Percentiles rank a stretch among this genome's conserved stretches.
phyloP scores from a whole-genome alignment of 2,113 vertebrate genomes.

The Colossoma macropomum region DNA sequence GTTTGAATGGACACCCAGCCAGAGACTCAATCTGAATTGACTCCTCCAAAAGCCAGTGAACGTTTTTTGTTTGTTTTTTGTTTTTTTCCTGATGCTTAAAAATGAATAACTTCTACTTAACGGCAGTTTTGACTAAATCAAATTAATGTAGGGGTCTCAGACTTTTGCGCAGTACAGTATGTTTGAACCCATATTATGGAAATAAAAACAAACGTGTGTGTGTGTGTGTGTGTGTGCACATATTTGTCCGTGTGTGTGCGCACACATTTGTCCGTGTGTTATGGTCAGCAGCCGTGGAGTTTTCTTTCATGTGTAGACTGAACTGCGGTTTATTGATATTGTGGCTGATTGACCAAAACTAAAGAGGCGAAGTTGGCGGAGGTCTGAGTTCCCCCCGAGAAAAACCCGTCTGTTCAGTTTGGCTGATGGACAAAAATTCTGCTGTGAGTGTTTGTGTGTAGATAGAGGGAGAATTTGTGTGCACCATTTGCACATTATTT shows the following conservation, averaged over 20 bases:
- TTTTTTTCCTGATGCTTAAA: too few species aligned
- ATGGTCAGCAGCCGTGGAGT: too few species aligned
- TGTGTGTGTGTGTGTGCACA: background rate
- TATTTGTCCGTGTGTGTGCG: background rate
- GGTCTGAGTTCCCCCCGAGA: background rate
- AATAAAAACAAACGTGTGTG: too few species aligned
- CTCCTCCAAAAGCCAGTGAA: too few species aligned
- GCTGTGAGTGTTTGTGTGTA: constrained; percentile 7
- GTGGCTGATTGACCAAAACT: constrained; percentile 5
- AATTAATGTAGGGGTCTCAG: too few species aligned
- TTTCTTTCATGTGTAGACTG: background rate
- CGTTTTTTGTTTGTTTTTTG: too few species aligned
- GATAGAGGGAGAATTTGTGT: background rate
- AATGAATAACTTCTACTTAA: too few species aligned
- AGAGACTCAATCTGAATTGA: too few species aligned
- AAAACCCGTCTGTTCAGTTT: background rate
- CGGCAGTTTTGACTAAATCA: too few species aligned
- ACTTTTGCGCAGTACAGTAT: too few species aligned
- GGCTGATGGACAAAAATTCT: background rate
- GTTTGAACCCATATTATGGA: too few species aligned
- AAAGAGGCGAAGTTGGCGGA: constrained; percentile 1
- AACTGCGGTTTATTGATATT: background rate
- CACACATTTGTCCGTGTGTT: background rate
- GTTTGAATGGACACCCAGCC: too few species aligned
- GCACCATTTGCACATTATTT: background rate